Conservation (phyloP, 1,140 invertebrate genomes). For the Drosophila gunungcola region DNA sequence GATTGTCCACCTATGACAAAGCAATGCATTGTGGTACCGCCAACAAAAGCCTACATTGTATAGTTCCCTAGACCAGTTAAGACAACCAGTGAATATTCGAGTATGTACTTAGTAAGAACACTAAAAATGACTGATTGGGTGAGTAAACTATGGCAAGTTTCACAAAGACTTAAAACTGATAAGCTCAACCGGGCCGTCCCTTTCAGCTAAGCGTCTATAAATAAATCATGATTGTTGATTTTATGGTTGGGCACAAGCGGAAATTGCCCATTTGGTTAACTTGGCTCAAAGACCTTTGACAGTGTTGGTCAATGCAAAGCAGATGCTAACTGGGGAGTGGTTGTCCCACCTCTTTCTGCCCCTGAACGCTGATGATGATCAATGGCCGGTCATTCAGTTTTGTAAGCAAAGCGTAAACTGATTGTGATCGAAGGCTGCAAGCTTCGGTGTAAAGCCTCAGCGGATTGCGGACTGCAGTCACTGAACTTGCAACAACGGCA, state of each 20-base stretch:
- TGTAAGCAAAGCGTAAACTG: slow-evolving; percentile 76
- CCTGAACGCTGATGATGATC: slow-evolving; percentile 47
- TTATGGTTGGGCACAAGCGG: slow-evolving; percentile 55
- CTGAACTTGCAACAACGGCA: slow-evolving; percentile 63
- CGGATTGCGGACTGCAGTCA: slow-evolving; percentile 44
- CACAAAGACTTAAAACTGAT: slow-evolving; percentile 18
- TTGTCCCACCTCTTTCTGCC: neutral
- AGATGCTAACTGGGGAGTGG: slow-evolving; percentile 52
- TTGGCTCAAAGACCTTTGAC: slow-evolving; percentile 57
- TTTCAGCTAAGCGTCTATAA: slow-evolving; percentile 30
- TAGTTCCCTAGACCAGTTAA: slow-evolving; percentile 2
- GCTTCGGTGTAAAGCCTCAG: slow-evolving; percentile 21
- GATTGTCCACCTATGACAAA: slow-evolving; percentile 9
- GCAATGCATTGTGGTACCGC: neutral
- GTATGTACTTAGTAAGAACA: slow-evolving; percentile 9
- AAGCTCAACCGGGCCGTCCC: slow-evolving; percentile 19
- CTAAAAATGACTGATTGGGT: slow-evolving; percentile 17
- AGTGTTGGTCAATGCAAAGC: slow-evolving; percentile 65
- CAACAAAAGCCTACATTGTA: slow-evolving; percentile 7
- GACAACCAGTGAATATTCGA: slow-evolving; percentile 13
- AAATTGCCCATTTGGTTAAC: slow-evolving; percentile 67
- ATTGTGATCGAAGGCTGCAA: slow-evolving; percentile 70
- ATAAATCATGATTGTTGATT: slow-evolving; percentile 52
- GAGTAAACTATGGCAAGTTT: slow-evolving; percentile 26
- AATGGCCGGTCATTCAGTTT: slow-evolving; percentile 76